Evolutionary conservation across 1,140 invertebrate genomes (phyloP).

Genomic region (Drosophila tropicalis): DNA sequence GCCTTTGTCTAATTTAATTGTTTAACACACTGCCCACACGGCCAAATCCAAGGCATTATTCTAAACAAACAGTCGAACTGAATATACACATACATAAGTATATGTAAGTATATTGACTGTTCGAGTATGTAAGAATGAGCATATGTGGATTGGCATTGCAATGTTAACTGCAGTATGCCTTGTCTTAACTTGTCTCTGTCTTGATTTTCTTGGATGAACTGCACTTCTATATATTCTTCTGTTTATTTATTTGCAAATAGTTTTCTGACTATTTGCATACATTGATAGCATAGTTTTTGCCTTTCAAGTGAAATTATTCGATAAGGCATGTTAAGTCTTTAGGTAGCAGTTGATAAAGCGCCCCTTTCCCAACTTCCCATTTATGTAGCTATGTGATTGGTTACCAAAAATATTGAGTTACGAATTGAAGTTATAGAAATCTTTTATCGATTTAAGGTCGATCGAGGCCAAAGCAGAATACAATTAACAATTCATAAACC

Average conservation of each 20-base stretch:
- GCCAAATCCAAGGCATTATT: conserved; percentile 58
- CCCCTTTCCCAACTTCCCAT: too few relatives aligned
- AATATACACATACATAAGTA: too few relatives aligned
- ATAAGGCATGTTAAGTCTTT: too few relatives aligned
- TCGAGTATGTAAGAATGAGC: neutral
- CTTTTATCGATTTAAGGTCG: too few relatives aligned
- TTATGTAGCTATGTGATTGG: too few relatives aligned
- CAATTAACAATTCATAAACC: too few relatives aligned
- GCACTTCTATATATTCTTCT: conserved; percentile 7
- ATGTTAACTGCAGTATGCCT: too few relatives aligned
- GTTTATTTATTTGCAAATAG: neutral
- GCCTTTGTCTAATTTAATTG: conserved; percentile 67
- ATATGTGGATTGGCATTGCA: conserved; percentile 35
- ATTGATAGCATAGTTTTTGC: conserved; percentile 7
- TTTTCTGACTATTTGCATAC: conserved; percentile 29
- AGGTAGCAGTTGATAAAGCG: too few relatives aligned
- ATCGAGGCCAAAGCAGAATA: too few relatives aligned
- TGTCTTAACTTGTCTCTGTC: conserved; percentile 23
- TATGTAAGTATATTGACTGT: neutral
- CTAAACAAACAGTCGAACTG: conserved; percentile 62
- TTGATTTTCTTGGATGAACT: conserved; percentile 75
- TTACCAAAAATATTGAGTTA: too few relatives aligned
- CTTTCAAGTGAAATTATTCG: too few relatives aligned
- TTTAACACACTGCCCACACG: conserved; percentile 61
- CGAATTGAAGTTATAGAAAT: too few relatives aligned